These are phyloP conservation scores for Pilophorus perplexus DNA, from an alignment of 2,888 invertebrate species.

Conservation along the genomic window DNA sequence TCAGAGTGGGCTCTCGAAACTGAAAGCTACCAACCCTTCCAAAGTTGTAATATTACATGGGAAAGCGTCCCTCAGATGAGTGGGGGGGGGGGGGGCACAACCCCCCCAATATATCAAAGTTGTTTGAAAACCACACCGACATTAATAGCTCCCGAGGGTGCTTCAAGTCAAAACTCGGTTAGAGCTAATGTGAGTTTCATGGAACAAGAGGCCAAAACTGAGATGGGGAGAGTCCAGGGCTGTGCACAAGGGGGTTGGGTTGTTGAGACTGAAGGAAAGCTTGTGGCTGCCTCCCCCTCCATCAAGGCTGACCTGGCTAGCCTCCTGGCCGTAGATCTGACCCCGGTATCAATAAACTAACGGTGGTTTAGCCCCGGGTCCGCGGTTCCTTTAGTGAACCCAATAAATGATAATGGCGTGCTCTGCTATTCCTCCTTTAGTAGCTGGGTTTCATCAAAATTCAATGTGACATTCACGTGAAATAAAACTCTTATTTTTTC, in stretches of 20 bases:
- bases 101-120: constrained; percentile 38
- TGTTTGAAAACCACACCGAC: constrained; percentile 41
- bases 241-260: background rate
- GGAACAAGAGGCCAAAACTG: too few species aligned
- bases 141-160: constrained; percentile 40
- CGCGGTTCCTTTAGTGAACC: background rate
- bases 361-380: constrained; percentile 3
- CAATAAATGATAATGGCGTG: background rate
- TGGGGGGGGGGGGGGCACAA: background rate
- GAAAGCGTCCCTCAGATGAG: too few species aligned
- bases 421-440: too few species aligned
- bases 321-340: constrained; percentile 25
- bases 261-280: constrained; percentile 8
- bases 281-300: background rate
- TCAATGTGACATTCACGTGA: too few species aligned
- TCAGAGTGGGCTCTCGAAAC: background rate
- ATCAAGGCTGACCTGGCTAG: background rate
- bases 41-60: constrained; percentile 32
- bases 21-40: background rate
- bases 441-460: background rate
- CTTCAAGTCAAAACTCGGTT: constrained; percentile 39
- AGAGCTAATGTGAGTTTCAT: constrained; percentile 38
- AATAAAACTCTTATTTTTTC: too few species aligned
- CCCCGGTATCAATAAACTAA: constrained; percentile 33
- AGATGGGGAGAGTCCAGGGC: background rate